Percentiles rank a stretch among this genome's conserved stretches.
These are phyloP conservation scores for Poecilia velifera DNA, from an alignment of 2,797 vertebrate species.

Conservation along the genomic window DNA sequence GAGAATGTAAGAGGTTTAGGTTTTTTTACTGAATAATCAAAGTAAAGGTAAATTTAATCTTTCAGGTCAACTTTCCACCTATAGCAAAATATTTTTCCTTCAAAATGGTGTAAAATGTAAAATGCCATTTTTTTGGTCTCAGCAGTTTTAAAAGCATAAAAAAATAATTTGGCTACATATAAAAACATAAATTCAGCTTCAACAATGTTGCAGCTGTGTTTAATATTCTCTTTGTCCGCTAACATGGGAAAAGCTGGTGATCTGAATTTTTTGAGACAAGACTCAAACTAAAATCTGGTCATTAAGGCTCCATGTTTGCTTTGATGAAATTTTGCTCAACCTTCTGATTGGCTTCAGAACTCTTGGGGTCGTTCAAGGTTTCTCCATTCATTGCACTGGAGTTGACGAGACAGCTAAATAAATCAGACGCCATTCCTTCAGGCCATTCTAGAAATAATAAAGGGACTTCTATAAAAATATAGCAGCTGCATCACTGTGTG, in stretches of 20 bases:
- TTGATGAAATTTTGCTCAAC: neutral
- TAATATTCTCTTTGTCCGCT: neutral
- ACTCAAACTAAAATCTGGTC: neutral
- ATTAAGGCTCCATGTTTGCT: neutral
- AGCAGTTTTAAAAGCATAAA: neutral
- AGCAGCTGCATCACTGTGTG: neutral
- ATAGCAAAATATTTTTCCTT: neutral
- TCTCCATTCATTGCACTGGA: neutral
- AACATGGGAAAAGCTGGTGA: neutral
- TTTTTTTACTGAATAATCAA: neutral
- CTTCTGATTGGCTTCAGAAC: neutral
- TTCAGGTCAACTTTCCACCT: neutral
- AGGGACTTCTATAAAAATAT: neutral
- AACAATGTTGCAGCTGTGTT: neutral
- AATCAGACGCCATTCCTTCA: neutral
- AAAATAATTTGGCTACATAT: neutral
- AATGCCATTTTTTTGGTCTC: neutral
- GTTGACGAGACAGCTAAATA: neutral
- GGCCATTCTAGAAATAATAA: neutral
- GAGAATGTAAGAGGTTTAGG: neutral
- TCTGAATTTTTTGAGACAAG: neutral
- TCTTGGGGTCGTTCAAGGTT: neutral
- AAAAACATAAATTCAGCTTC: neutral
- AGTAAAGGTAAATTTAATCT: neutral
- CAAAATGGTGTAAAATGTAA: neutral